A percentile compares a stretch with the other conserved stretches of the same genome.
Conservation (phyloP, 64 coral and sea anemone genomes). For the Catalaphyllia jardinei region DNA sequence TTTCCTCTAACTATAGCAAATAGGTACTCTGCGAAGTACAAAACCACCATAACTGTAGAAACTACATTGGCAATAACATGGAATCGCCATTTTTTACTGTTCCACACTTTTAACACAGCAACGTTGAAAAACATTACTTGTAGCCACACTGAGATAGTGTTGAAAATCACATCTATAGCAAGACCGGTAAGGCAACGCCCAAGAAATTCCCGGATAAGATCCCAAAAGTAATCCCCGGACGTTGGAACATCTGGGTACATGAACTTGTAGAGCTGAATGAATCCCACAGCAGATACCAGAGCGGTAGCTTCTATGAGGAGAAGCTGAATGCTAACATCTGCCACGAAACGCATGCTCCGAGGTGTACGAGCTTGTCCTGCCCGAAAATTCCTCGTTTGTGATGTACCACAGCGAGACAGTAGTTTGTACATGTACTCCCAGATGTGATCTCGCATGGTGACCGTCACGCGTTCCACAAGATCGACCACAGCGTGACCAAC, state of each 20-base stretch:
- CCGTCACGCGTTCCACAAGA: slow-evolving; percentile 67
- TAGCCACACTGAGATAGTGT: slow-evolving; percentile 34
- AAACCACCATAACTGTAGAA: not conserved
- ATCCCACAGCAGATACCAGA: slow-evolving; percentile 16
- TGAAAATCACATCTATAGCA: slow-evolving; percentile 45
- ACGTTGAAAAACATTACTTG: slow-evolving; percentile 35
- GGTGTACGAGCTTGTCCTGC: slow-evolving; percentile 28
- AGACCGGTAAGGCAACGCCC: slow-evolving; percentile 23
- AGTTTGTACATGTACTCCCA: slow-evolving; percentile 66
- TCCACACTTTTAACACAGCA: slow-evolving; percentile 36
- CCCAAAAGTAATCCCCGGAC: not conserved
- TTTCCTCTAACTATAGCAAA: slow-evolving; percentile 15
- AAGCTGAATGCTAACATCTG: slow-evolving; percentile 56
- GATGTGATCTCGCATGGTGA: slow-evolving; percentile 82
- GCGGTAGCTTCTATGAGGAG: slow-evolving; percentile 33
- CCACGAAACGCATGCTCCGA: slow-evolving; percentile 48
- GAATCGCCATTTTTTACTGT: slow-evolving; percentile 23
- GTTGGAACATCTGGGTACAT: not conserved
- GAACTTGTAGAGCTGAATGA: not conserved
- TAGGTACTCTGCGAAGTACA: slow-evolving; percentile 42
- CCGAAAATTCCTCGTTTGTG: not conserved
- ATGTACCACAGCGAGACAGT: slow-evolving; percentile 14
- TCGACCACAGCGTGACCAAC: slow-evolving; percentile 70
- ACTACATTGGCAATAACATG: slow-evolving; percentile 43
- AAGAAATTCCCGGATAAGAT: slow-evolving; percentile 27